phyloP scores from a whole-genome alignment of 2,888 invertebrate species.

The Galerucella pusilla region DNA sequence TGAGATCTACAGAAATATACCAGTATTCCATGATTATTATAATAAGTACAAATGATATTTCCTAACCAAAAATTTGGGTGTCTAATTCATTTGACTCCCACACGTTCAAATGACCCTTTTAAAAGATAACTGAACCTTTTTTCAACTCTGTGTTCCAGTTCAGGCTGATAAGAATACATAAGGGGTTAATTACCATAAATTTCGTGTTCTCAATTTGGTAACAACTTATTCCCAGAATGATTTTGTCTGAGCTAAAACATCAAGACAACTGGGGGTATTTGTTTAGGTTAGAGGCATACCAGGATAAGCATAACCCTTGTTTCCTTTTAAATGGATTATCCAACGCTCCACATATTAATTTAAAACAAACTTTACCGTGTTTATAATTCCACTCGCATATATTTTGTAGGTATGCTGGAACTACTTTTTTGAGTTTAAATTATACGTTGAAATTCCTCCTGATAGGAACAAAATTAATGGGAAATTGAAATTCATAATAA shows the following conservation, averaged over 20 bases:
- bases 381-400: conserved; percentile 25
- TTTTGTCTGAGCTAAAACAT: conserved; percentile 28
- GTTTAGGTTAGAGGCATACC: conserved; percentile 25
- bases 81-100: background rate
- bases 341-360: conserved; percentile 36
- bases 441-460: background rate
- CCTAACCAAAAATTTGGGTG: no score
- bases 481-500: background rate
- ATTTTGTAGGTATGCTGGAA: conserved; percentile 14
- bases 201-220: conserved; percentile 18
- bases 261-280: conserved; percentile 32
- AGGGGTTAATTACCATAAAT: conserved; percentile 10
- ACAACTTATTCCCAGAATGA: conserved; percentile 23
- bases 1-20: no score
- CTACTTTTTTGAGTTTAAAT: conserved; percentile 13
- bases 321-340: conserved; percentile 36
- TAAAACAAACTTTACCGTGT: conserved; percentile 34
- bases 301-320: conserved; percentile 35
- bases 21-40: no score
- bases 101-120: background rate
- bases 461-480: background rate
- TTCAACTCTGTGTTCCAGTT: background rate
- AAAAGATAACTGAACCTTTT: background rate
- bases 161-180: background rate
- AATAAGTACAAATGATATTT: no score